A percentile compares a stretch with the other conserved stretches of the same genome.
Evolutionary conservation across 1,140 invertebrate genomes (phyloP).

Genomic region (Cecropterus lyciades): DNA sequence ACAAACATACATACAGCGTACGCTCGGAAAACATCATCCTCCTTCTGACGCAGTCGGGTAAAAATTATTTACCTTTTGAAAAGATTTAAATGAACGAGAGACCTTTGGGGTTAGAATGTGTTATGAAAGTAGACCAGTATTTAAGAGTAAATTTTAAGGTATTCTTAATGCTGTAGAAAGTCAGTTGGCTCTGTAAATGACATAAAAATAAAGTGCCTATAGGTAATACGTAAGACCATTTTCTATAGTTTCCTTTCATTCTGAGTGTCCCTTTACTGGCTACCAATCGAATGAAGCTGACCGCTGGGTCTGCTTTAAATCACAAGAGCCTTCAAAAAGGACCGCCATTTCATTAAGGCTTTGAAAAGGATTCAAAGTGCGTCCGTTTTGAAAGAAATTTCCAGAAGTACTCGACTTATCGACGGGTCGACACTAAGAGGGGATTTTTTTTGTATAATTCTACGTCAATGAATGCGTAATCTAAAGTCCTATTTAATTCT

Average conservation of each 20-base stretch:
- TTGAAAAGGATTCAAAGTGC: constrained; percentile 8
- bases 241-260: neutral
- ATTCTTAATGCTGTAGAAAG: too few species aligned
- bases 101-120: too few species aligned
- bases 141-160: too few species aligned
- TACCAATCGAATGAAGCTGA: constrained; percentile 7
- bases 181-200: neutral
- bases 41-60: too few species aligned
- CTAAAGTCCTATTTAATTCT: too few species aligned
- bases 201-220: neutral
- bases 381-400: constrained; percentile 9
- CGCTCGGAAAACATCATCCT: too few species aligned
- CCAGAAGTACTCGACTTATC: constrained; percentile 14
- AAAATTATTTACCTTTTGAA: too few species aligned
- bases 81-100: too few species aligned
- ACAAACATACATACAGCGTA: too few species aligned
- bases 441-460: neutral
- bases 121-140: too few species aligned
- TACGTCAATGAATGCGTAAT: too few species aligned
- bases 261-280: neutral
- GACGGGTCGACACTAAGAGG: neutral
- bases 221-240: neutral
- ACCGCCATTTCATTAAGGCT: constrained; percentile 11
- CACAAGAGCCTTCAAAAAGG: constrained; percentile 19
- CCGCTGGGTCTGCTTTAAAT: constrained; percentile 10